Evolutionary conservation across 1,140 invertebrate species (phyloP).

Genomic region (Thaumetopoea pityocampa): DNA sequence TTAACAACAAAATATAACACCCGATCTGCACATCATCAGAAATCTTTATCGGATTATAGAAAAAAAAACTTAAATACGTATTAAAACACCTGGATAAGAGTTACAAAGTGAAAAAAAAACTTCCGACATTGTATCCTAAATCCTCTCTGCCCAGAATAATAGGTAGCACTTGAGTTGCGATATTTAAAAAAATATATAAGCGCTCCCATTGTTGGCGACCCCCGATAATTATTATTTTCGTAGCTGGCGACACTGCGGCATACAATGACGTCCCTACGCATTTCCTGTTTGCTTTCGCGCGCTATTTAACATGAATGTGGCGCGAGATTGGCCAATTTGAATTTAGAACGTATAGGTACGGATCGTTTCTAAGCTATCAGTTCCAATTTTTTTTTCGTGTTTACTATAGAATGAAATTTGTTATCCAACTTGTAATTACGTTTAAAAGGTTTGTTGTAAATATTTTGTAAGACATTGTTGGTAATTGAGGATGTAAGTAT

Average conservation of each 20-base stretch:
- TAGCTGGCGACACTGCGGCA: conserved; percentile 67
- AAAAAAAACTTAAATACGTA: conserved; percentile 34
- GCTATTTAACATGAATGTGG: conserved; percentile 70
- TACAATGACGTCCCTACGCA: conserved; percentile 60
- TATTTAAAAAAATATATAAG: conserved; percentile 65
- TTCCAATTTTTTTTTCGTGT: too few relatives aligned
- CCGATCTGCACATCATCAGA: conserved; percentile 11
- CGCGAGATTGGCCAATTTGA: conserved; percentile 68
- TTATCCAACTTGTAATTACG: too few relatives aligned
- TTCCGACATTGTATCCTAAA: conserved; percentile 57
- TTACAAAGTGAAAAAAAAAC: conserved; percentile 43
- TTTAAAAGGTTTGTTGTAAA: too few relatives aligned
- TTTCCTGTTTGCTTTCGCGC: conserved; percentile 72
- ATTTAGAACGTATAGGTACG: conserved; percentile 64
- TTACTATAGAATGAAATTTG: too few relatives aligned
- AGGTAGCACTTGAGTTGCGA: conserved; percentile 66
- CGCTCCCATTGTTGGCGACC: conserved; percentile 51
- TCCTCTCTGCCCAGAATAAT: conserved; percentile 57
- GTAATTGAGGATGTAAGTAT: too few relatives aligned
- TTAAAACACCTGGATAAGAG: conserved; percentile 43
- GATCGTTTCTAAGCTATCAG: too few relatives aligned
- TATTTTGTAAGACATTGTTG: too few relatives aligned
- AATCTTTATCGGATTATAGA: conserved; percentile 46
- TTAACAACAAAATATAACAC: conserved; percentile 25
- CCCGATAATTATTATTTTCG: conserved; percentile 73